phyloP scores from a whole-genome alignment of 1,140 invertebrate species.

The Cataglyphis hispanica region DNA sequence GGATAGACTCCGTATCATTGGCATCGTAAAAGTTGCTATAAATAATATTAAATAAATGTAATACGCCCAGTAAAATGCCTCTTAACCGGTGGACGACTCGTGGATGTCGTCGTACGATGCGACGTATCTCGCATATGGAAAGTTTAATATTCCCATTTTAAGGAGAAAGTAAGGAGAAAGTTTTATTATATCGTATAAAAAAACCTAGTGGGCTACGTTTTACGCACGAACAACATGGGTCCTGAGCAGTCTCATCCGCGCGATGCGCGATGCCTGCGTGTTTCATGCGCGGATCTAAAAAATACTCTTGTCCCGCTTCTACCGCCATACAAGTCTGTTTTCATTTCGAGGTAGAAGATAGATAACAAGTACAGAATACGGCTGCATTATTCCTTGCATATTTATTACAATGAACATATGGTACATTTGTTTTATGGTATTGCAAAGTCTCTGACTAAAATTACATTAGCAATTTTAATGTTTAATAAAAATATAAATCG shows the following conservation, averaged over 20 bases:
- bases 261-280: slow-evolving; percentile 39
- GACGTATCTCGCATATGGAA: slow-evolving; percentile 42
- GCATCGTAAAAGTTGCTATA: slow-evolving; percentile 84
- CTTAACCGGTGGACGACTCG: slow-evolving; percentile 70
- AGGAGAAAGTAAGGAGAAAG: slow-evolving; percentile 43
- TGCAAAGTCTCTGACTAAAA: background rate
- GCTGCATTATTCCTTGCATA: slow-evolving; percentile 32
- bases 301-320: slow-evolving; percentile 25
- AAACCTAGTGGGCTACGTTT: slow-evolving; percentile 12
- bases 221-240: slow-evolving; percentile 5
- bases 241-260: background rate
- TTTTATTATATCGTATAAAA: slow-evolving; percentile 54
- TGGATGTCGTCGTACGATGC: slow-evolving; percentile 37
- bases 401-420: slow-evolving; percentile 23
- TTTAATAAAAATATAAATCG: background rate
- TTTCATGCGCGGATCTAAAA: slow-evolving; percentile 56
- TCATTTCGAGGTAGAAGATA: slow-evolving; percentile 62
- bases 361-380: slow-evolving; percentile 37
- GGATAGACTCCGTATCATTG: slow-evolving; percentile 85
- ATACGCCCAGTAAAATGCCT: slow-evolving; percentile 83
- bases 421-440: slow-evolving; percentile 7
- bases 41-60: slow-evolving; percentile 87
- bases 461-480: slow-evolving; percentile 27
- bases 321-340: background rate
- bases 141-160: slow-evolving; percentile 65